phyloP scores from a whole-genome alignment of 2,797 vertebrate species.

The Podargus strigoides region DNA sequence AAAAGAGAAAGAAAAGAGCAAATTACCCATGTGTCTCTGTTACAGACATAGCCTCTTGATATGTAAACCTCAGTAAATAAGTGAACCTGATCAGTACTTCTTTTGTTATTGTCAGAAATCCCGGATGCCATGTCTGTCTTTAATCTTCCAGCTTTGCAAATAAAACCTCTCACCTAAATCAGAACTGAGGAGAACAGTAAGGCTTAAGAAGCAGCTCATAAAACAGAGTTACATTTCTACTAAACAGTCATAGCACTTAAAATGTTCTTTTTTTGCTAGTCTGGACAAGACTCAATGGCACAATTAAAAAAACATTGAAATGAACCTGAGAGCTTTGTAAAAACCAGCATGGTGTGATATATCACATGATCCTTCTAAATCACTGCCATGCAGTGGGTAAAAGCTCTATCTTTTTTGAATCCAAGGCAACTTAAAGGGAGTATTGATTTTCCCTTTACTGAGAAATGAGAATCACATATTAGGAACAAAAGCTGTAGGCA shows the following conservation, averaged over 20 bases:
- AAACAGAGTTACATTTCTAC: neutral
- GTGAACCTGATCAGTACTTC: neutral
- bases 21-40: neutral
- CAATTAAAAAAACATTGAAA: constrained; percentile 29
- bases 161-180: neutral
- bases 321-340: constrained; percentile 7
- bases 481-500: constrained; percentile 60
- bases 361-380: constrained; percentile 37
- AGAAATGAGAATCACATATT: constrained; percentile 69
- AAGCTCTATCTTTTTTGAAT: constrained; percentile 59
- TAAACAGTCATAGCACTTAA: neutral
- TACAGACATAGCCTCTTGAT: neutral
- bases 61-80: neutral
- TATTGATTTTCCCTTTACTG: constrained; percentile 73
- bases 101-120: neutral
- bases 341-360: constrained; percentile 29
- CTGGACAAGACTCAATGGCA: neutral
- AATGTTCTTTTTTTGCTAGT: neutral
- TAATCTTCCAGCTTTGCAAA: neutral
- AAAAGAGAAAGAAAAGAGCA: neutral
- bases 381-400: constrained; percentile 7
- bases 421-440: constrained; percentile 59
- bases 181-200: neutral
- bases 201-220: neutral
- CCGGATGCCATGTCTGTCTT: neutral